Conservation (phyloP, 2,888 invertebrate species). For the Andrena trimmerana region DNA sequence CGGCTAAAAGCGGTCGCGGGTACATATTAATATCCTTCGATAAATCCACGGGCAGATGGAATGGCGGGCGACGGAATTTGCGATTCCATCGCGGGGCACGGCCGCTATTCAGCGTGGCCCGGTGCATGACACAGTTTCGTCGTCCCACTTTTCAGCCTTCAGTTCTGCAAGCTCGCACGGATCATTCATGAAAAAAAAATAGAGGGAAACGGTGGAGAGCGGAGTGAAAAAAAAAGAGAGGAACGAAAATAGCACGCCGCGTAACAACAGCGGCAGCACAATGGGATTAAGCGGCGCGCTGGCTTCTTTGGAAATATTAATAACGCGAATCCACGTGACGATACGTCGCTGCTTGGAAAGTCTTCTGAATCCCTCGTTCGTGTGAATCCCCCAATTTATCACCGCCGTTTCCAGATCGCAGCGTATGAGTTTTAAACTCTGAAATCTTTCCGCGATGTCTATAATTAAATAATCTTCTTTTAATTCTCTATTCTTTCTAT, state of each 20-base stretch:
- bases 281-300: slow-evolving; percentile 50
- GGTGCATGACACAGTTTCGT: slow-evolving; percentile 55
- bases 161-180: slow-evolving; percentile 53
- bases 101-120: slow-evolving; percentile 17
- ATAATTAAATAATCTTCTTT: too few species aligned
- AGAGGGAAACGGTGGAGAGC: slow-evolving; percentile 16
- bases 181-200: slow-evolving; percentile 53
- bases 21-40: slow-evolving; percentile 14
- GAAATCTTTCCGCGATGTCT: too few species aligned
- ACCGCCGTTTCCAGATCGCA: too few species aligned
- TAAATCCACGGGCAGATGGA: slow-evolving; percentile 14
- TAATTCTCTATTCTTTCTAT: too few species aligned
- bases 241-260: slow-evolving; percentile 43
- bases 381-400: too few species aligned
- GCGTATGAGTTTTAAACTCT: too few species aligned
- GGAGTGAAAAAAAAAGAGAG: background rate
- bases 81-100: slow-evolving; percentile 40
- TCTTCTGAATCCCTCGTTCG: too few species aligned
- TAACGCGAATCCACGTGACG: slow-evolving; percentile 17
- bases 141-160: slow-evolving; percentile 50
- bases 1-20: slow-evolving; percentile 2
- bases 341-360: background rate
- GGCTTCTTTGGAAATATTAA: slow-evolving; percentile 51
- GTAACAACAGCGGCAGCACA: slow-evolving; percentile 48
- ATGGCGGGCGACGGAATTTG: slow-evolving; percentile 25